Evolutionary conservation across 2,797 vertebrate genomes (phyloP).

Genomic region (Sebastes diaconus): DNA sequence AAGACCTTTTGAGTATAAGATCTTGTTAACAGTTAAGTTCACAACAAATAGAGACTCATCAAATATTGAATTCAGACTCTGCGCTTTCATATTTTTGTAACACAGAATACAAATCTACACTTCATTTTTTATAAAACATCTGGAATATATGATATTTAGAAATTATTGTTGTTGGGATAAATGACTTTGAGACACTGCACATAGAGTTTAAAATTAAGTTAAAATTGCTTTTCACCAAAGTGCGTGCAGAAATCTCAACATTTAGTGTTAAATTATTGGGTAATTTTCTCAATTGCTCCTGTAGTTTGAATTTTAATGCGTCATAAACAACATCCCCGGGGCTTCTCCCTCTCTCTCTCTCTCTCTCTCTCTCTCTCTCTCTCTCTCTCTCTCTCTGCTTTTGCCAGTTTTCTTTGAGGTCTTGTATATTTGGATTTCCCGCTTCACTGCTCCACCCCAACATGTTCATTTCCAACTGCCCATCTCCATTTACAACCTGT

Average conservation of each 20-base stretch:
- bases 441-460: conserved; percentile 83
- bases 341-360: conserved; percentile 22
- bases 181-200: not conserved
- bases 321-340: not conserved
- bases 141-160: not conserved
- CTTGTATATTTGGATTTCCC: conserved; percentile 86
- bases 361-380: conserved; percentile 14
- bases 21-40: conserved; percentile 63
- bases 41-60: conserved; percentile 40
- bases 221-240: not conserved
- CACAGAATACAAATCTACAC: not conserved
- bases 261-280: not conserved
- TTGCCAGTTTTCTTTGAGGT: conserved; percentile 75
- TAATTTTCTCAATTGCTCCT: conserved; percentile 2
- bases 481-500: conserved; percentile 85
- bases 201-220: not conserved
- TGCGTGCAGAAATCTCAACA: not conserved
- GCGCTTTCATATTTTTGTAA: not conserved
- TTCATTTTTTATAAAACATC: not conserved
- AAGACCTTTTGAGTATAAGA: conserved; percentile 34
- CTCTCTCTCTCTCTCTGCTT: conserved; percentile 25
- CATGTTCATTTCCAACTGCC: conserved; percentile 82
- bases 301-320: conserved; percentile 25
- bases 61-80: conserved; percentile 35
- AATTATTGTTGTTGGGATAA: not conserved